Conservation (phyloP, 1,140 invertebrate genomes). For the Gonatopus flavifemur region DNA sequence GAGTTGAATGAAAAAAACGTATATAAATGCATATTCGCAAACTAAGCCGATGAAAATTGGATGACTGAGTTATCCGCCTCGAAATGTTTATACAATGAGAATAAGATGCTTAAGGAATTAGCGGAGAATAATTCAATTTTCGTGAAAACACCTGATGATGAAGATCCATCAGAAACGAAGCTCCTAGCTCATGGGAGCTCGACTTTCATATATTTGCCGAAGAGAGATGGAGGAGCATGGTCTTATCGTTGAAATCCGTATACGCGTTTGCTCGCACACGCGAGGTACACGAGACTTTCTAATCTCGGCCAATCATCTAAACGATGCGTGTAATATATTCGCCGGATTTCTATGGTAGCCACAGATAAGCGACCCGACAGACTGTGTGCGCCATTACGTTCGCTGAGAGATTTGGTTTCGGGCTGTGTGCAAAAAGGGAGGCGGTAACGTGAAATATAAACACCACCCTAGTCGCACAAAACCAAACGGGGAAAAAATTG, state of each 20-base stretch:
- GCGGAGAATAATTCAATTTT: too few relatives aligned
- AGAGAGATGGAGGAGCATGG: neutral
- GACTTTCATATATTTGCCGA: too few relatives aligned
- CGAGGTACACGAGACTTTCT: slow-evolving; percentile 8
- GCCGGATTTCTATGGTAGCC: slow-evolving; percentile 34
- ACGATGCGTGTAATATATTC: slow-evolving; percentile 49
- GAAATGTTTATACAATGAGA: too few relatives aligned
- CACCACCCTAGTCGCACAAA: neutral
- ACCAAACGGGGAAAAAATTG: neutral
- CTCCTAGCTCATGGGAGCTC: too few relatives aligned
- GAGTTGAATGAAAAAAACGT: too few relatives aligned
- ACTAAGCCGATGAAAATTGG: too few relatives aligned
- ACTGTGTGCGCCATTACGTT: slow-evolving; percentile 42
- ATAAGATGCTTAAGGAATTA: too few relatives aligned
- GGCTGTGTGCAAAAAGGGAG: slow-evolving; percentile 7
- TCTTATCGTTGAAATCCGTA: slow-evolving; percentile 11
- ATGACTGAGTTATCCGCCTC: too few relatives aligned
- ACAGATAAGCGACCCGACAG: slow-evolving; percentile 42
- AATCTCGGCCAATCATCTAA: slow-evolving; percentile 51
- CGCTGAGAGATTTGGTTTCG: slow-evolving; percentile 36
- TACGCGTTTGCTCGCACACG: slow-evolving; percentile 28
- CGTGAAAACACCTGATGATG: too few relatives aligned
- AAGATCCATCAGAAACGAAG: too few relatives aligned
- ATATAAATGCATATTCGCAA: too few relatives aligned
- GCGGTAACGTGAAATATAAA: slow-evolving; percentile 1